Conservation (phyloP, 2,888 invertebrate species). For the Cheilosia urbana region DNA sequence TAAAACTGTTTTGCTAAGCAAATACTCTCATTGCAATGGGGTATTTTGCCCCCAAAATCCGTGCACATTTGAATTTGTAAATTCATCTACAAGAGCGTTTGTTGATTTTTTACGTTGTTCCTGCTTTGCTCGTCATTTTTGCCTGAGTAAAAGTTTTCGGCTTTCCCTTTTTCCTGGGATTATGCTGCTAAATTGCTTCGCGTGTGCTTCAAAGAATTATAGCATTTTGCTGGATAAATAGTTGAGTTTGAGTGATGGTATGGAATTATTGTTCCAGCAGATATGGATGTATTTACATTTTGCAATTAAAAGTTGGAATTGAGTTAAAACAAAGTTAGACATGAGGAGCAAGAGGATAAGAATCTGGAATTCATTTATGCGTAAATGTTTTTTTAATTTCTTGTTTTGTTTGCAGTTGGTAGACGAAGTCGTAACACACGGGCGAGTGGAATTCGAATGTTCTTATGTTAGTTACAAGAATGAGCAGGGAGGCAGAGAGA, state of each 20-base stretch:
- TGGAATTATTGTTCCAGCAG: conserved; percentile 1
- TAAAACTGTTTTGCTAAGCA: conserved; percentile 6
- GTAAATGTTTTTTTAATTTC: no score
- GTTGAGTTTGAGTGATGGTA: conserved; percentile 16
- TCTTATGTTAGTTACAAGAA: no score
- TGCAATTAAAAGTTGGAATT: conserved; percentile 45
- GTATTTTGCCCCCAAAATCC: not conserved
- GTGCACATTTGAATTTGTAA: conserved; percentile 31
- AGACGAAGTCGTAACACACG: no score
- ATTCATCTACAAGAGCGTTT: conserved; percentile 22
- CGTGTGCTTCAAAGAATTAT: not conserved
- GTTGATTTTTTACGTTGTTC: not conserved
- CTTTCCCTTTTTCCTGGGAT: not conserved
- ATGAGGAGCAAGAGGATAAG: no score
- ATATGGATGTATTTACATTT: conserved; percentile 5
- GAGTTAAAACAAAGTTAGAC: not conserved
- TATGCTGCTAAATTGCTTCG: conserved; percentile 36
- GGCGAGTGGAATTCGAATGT: no score
- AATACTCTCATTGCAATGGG: conserved; percentile 36
- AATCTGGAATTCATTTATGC: no score
- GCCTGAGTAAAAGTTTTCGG: not conserved
- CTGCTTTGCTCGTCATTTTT: not conserved
- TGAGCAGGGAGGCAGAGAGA: no score
- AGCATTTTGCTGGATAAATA: conserved; percentile 6
- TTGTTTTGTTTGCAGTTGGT: no score